phyloP scores from a whole-genome alignment of 2,113 vertebrate species.

The Prunella himalayana region DNA sequence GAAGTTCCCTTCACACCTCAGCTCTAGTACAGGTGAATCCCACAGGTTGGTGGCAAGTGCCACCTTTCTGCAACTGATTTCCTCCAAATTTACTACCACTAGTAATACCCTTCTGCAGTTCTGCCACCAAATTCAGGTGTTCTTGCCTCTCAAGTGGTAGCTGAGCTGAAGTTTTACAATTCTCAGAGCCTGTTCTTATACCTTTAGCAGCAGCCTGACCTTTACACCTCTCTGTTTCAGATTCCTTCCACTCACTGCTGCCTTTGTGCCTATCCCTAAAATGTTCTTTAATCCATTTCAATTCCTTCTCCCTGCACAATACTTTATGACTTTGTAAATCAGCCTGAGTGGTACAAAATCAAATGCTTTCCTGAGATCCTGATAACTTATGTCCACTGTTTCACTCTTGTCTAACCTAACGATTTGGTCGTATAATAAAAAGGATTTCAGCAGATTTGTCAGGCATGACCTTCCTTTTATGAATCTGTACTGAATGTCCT shows the following conservation, averaged over 20 bases:
- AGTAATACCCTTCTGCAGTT: neutral
- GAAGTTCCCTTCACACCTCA: neutral
- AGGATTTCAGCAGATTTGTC: slow-evolving; percentile 71
- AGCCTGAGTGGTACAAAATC: slow-evolving; percentile 56
- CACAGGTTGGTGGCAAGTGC: neutral
- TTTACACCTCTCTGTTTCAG: neutral
- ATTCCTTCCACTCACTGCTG: neutral
- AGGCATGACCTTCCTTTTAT: slow-evolving; percentile 71
- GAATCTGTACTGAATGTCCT: slow-evolving; percentile 63
- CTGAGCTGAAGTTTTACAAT: neutral
- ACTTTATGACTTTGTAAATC: slow-evolving; percentile 67
- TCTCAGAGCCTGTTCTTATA: neutral
- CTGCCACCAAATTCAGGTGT: neutral
- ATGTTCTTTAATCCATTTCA: slow-evolving; percentile 38
- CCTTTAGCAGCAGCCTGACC: neutral
- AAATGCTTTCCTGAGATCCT: slow-evolving; percentile 61
- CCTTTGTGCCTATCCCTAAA: slow-evolving; percentile 5
- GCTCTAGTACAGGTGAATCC: neutral
- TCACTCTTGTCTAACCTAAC: slow-evolving; percentile 65
- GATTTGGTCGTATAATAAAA: slow-evolving; percentile 68
- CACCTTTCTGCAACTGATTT: neutral
- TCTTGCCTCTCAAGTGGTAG: neutral
- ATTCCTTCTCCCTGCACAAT: neutral
- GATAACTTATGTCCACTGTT: slow-evolving; percentile 61
- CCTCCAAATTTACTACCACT: neutral